Base-by-base conservation (phyloP, 2,113 vertebrate genomes). In the Gasterosteus nipponicus region DNA sequence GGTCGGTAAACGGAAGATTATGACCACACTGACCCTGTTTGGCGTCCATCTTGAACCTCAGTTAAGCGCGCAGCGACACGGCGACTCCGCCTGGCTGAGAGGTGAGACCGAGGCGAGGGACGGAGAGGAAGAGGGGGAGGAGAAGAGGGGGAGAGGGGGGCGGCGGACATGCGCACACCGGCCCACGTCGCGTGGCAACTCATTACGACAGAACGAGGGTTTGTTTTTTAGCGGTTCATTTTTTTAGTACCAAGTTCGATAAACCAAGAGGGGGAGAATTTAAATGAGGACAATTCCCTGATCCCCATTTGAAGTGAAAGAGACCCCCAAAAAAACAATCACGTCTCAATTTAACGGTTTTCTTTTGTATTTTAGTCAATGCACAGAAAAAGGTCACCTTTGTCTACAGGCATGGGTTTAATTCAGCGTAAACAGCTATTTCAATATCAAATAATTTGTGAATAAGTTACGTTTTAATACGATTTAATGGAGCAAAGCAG, bases 11-110 rank as follows among this genome's bases (percentile, higher is more conserved):
- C 60, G 73, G 69, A 65, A 87, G 64, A 90, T 81, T 74, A 82
- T 3, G 41, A 75, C 31, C 74, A 71, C 31, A 96, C 96, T 94
- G 75, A 97, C 96, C 96, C 90, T 78, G 91, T 92, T 93, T 95
- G 95, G 96, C 94, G 93, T 97, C 96, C 96, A 97, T 97, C 92
- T 95, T 95, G 95, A 91, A 92, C 71, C 87, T 90, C 93, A 88
- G 80, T n/a, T 88, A 26, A 85, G 91, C 92, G 59, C 22, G 80
- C 92, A 75, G 66, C 77, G 35, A 76, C 68, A 41, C 66, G 7
- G 77, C 53, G 26, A 61, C 81, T 82, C 64, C 71, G 78, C 80
- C 71, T 63, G 57, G 39, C 81, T 62, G 44, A 54, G 69, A 38
- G 75, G 71, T 5, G 72, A 77, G 60, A 15, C 42, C 16, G 54